phyloP scores from a whole-genome alignment of 1,140 invertebrate genomes.

The Drosophila equinoxialis region DNA sequence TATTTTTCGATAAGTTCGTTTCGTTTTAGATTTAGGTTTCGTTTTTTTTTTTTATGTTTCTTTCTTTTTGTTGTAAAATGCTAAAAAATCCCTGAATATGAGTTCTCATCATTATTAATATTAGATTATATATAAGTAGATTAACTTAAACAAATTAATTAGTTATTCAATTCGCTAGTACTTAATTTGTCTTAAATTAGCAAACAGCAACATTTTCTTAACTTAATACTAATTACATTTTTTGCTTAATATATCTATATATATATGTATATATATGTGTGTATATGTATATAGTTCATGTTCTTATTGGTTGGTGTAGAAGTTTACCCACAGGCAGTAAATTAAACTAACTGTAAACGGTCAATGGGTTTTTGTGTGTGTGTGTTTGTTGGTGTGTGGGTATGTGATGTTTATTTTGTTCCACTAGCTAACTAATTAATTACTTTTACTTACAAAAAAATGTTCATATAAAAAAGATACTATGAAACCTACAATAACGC shows the following conservation, averaged over 20 bases:
- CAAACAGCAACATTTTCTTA: slow-evolving; percentile 61
- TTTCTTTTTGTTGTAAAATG: slow-evolving; percentile 75
- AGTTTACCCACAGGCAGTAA: slow-evolving; percentile 68
- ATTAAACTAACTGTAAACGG: slow-evolving; percentile 58
- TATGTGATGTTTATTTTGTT: slow-evolving; percentile 47
- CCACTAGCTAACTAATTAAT: slow-evolving; percentile 37
- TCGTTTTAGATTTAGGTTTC: slow-evolving; percentile 31
- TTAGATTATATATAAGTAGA: slow-evolving; percentile 42
- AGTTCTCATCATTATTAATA: slow-evolving; percentile 75
- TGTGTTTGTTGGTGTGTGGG: slow-evolving; percentile 43
- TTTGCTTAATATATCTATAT: slow-evolving; percentile 24
- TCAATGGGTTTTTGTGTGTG: slow-evolving; percentile 53
- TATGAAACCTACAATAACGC: slow-evolving; percentile 74
- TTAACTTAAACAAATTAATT: slow-evolving; percentile 53
- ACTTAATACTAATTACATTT: slow-evolving; percentile 54
- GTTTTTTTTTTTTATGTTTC: slow-evolving; percentile 2
- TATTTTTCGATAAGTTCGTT: slow-evolving; percentile 36
- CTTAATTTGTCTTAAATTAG: slow-evolving; percentile 47
- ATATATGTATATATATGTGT: slow-evolving; percentile 20
- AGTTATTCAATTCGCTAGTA: slow-evolving; percentile 55
- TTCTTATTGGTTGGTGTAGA: slow-evolving; percentile 60
- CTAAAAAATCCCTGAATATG: slow-evolving; percentile 83
- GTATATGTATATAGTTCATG: slow-evolving; percentile 40
- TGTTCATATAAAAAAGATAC: slow-evolving; percentile 60
- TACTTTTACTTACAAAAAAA: slow-evolving; percentile 52